Percentiles rank a stretch among this genome's conserved stretches.
These are phyloP conservation scores for Drosophila incognita DNA, from an alignment of 2,888 invertebrate species.

Conservation along the genomic window DNA sequence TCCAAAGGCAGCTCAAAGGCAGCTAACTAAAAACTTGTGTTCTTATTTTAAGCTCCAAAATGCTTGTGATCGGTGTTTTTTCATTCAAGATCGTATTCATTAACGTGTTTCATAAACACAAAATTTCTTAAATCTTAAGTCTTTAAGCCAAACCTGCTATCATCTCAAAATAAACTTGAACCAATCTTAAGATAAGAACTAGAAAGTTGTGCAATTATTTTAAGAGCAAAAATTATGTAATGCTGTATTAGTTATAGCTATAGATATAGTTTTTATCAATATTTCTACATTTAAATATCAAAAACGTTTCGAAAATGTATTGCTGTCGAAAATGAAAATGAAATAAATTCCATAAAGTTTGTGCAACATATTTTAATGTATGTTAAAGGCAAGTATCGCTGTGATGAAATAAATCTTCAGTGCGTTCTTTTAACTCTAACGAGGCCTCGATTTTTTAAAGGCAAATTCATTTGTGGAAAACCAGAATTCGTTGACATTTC, in stretches of 20 bases:
- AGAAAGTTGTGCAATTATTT: background rate
- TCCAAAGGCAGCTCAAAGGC: background rate
- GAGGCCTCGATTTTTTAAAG: background rate
- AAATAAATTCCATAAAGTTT: background rate
- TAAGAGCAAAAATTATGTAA: background rate
- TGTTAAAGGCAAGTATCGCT: background rate
- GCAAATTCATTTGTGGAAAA: conserved; percentile 18
- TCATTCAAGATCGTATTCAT: too few relatives aligned
- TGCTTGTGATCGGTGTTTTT: background rate
- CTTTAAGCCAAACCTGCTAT: too few relatives aligned
- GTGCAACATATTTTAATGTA: background rate
- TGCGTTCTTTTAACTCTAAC: background rate
- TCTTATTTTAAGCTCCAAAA: background rate
- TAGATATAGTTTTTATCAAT: background rate
- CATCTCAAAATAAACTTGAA: background rate
- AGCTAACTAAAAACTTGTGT: background rate
- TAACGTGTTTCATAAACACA: too few relatives aligned
- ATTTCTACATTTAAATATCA: background rate
- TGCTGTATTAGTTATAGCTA: too few relatives aligned
- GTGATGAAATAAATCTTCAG: background rate
- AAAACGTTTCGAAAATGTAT: background rate
- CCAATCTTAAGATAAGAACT: background rate
- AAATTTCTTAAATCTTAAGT: too few relatives aligned
- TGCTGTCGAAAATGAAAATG: background rate
- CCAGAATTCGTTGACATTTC: conserved; percentile 36